These are phyloP conservation scores for Scaptomyza polygonia DNA, from an alignment of 2,888 invertebrate species.

Conservation along the genomic window DNA sequence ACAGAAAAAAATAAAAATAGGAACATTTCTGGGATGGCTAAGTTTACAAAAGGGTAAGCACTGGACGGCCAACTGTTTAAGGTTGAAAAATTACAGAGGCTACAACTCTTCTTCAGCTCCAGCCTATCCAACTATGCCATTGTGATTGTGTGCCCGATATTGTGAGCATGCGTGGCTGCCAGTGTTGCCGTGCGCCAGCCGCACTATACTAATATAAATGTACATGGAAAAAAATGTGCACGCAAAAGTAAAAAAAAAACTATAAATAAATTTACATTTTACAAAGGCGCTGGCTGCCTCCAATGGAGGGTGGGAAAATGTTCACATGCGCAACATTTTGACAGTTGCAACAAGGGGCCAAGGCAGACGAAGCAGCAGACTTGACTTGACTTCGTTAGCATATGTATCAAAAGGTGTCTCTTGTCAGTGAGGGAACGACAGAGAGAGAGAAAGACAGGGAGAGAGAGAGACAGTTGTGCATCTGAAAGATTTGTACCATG, in stretches of 20 bases:
- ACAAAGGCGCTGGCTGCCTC: slow-evolving; percentile 56
- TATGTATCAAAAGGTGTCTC: slow-evolving; percentile 75
- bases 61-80: slow-evolving; percentile 63
- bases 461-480: slow-evolving; percentile 32
- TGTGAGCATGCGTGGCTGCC: slow-evolving; percentile 61
- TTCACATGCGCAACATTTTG: slow-evolving; percentile 73
- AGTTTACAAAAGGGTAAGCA: slow-evolving; percentile 65
- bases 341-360: slow-evolving; percentile 53
- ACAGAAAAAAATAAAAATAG: neutral
- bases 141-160: slow-evolving; percentile 37
- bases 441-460: neutral
- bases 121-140: slow-evolving; percentile 14
- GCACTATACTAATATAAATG: slow-evolving; percentile 65
- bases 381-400: slow-evolving; percentile 65
- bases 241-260: neutral
- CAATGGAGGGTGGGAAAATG: slow-evolving; percentile 77
- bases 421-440: slow-evolving; percentile 42
- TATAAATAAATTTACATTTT: slow-evolving; percentile 64
- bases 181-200: slow-evolving; percentile 31
- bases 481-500: slow-evolving; percentile 73
- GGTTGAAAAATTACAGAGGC: slow-evolving; percentile 54
- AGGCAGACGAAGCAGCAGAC: neutral
- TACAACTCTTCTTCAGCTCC: too few relatives aligned
- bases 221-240: slow-evolving; percentile 35
- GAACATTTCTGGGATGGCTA: slow-evolving; percentile 7